Percentiles rank a stretch among this genome's conserved stretches.
Evolutionary conservation across 2,113 vertebrate species (phyloP).

Genomic region (Synodontis membranacea): DNA sequence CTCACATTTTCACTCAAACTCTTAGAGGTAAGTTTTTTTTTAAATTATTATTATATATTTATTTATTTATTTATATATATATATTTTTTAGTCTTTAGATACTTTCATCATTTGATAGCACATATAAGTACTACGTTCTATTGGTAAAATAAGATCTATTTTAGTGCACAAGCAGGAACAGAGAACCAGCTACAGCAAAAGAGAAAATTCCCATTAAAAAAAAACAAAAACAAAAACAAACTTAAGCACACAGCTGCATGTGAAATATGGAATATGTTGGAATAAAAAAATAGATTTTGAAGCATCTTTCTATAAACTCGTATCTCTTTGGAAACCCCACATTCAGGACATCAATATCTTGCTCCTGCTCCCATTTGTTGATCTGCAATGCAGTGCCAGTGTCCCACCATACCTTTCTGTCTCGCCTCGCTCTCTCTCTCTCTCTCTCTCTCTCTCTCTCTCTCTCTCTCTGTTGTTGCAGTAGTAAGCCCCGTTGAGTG

Average conservation of each 20-base stretch:
- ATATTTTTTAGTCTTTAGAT: not conserved
- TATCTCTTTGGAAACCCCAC: slow-evolving; percentile 7
- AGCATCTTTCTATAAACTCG: not conserved
- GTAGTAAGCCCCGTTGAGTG: slow-evolving; percentile 49
- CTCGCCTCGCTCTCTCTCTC: slow-evolving; percentile 30
- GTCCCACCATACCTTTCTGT: slow-evolving; percentile 1
- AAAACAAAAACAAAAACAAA: not conserved
- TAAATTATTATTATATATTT: no score
- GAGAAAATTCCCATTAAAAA: not conserved
- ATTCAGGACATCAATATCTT: slow-evolving; percentile 38
- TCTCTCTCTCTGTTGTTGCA: slow-evolving; percentile 52
- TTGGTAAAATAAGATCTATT: not conserved
- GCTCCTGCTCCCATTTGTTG: slow-evolving; percentile 30
- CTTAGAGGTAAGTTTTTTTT: not conserved
- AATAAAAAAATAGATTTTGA: not conserved
- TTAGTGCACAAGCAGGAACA: not conserved
- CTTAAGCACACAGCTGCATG: not conserved
- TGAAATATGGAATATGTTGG: not conserved
- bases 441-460: slow-evolving; percentile 17
- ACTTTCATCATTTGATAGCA: not conserved
- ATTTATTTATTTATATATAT: no score
- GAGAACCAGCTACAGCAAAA: not conserved
- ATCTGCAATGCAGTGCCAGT: slow-evolving; percentile 58
- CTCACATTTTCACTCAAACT: slow-evolving; percentile 2
- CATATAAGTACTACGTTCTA: not conserved